Evolutionary conservation across 53 echinoderm and acorn worm genomes (phyloP).

Genomic region (Paracentrotus lividus): DNA sequence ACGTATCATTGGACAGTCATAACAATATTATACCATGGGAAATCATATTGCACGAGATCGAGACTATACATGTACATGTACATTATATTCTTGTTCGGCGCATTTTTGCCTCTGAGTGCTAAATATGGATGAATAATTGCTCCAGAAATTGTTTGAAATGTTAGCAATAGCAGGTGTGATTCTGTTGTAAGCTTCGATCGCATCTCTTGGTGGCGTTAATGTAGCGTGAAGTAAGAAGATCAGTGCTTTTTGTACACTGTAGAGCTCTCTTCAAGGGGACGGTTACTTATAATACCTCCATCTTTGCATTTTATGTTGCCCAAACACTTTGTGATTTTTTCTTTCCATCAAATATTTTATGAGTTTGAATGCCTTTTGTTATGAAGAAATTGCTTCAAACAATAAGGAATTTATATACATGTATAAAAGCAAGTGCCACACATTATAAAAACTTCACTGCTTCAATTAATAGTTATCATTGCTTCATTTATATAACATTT

Average conservation of each 20-base stretch:
- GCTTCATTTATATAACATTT: too few relatives aligned
- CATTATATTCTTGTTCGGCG: background rate
- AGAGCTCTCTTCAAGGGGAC: background rate
- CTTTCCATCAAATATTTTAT: too few relatives aligned
- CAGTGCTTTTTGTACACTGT: background rate
- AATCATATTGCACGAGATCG: background rate
- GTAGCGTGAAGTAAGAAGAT: slow-evolving; percentile 1
- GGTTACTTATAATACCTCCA: background rate
- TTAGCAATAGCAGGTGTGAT: slow-evolving; percentile 31
- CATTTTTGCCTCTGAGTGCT: background rate
- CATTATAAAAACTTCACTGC: too few relatives aligned
- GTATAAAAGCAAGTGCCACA: too few relatives aligned
- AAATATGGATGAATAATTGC: slow-evolving; percentile 45
- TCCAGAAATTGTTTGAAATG: slow-evolving; percentile 30
- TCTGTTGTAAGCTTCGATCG: background rate
- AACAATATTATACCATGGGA: background rate
- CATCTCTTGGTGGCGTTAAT: background rate
- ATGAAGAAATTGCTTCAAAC: too few relatives aligned
- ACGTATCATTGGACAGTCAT: too few relatives aligned
- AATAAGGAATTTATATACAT: too few relatives aligned
- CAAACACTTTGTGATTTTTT: background rate
- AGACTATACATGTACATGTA: background rate
- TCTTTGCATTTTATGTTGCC: background rate
- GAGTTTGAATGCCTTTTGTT: too few relatives aligned
- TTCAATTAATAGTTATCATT: too few relatives aligned